Percentiles rank a stretch among this genome's conserved stretches.
phyloP scores from a whole-genome alignment of 2,888 invertebrate species.

The Hypolimnas misippus region DNA sequence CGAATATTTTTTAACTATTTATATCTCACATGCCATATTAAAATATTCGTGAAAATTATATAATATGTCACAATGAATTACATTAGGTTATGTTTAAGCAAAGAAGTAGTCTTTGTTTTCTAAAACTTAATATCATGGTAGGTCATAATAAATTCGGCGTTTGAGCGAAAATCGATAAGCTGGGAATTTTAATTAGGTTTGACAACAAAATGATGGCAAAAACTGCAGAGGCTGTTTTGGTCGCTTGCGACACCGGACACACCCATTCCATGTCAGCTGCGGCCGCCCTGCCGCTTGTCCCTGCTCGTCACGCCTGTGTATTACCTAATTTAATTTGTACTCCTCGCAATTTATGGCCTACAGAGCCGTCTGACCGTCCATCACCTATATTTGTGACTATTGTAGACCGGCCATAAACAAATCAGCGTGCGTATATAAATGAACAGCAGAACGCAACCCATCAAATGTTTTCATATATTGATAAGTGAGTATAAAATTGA shows the following conservation, averaged over 20 bases:
- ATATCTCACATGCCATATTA: too few relatives aligned
- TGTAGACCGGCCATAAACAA: conserved; percentile 27
- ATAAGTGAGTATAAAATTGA: conserved; percentile 57
- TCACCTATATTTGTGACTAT: conserved; percentile 55
- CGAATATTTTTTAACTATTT: too few relatives aligned
- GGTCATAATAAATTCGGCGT: neutral
- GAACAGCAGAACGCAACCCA: conserved; percentile 31
- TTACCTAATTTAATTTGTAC: conserved; percentile 84
- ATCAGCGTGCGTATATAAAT: conserved; percentile 21
- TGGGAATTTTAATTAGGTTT: conserved; percentile 39
- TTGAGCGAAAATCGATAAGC: conserved; percentile 15
- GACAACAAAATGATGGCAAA: conserved; percentile 50
- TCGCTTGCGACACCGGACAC: conserved; percentile 60
- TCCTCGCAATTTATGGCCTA: conserved; percentile 77
- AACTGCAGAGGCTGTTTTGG: conserved; percentile 51
- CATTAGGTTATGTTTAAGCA: neutral
- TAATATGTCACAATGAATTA: too few relatives aligned
- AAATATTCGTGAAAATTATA: too few relatives aligned
- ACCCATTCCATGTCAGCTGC: conserved; percentile 78
- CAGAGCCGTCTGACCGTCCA: conserved; percentile 71
- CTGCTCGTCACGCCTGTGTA: conserved; percentile 78
- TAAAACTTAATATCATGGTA: neutral
- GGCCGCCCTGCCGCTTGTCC: conserved; percentile 70
- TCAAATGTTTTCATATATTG: conserved; percentile 41
- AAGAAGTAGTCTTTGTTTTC: conserved; percentile 2